A percentile compares a stretch with the other conserved stretches of the same genome.
phyloP scores from a whole-genome alignment of 1,140 invertebrate species.

The Berghia stephanieae region DNA sequence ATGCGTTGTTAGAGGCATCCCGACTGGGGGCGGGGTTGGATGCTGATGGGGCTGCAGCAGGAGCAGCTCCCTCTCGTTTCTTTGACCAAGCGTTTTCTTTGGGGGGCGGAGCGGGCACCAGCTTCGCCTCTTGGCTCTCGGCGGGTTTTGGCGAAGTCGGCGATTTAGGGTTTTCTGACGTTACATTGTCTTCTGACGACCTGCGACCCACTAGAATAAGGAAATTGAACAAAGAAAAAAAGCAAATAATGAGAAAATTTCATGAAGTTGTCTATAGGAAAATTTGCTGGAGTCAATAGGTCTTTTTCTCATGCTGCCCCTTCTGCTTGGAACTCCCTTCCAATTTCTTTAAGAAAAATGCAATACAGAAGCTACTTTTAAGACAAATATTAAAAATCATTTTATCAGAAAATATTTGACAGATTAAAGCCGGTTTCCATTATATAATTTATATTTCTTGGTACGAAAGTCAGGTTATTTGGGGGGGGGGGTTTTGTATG shows the following conservation, averaged over 20 bases:
- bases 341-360: too few species aligned
- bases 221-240: neutral
- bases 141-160: conserved; percentile 40
- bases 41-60: too few species aligned
- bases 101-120: conserved; percentile 62
- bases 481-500: too few species aligned
- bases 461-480: too few species aligned
- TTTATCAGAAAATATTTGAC: too few species aligned
- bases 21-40: neutral
- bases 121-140: conserved; percentile 42
- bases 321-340: neutral
- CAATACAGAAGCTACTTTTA: too few species aligned
- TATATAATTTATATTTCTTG: too few species aligned
- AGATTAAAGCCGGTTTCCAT: too few species aligned
- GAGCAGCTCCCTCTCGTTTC: neutral
- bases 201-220: neutral
- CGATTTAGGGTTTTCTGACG: conserved; percentile 37
- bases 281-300: neutral
- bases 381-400: too few species aligned
- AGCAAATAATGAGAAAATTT: neutral
- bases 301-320: neutral
- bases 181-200: conserved; percentile 47
- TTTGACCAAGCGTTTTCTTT: conserved; percentile 56
- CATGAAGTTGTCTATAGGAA: neutral
- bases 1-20: conserved; percentile 21